phyloP scores from a whole-genome alignment of 1,140 invertebrate genomes.

The Acromyrmex heyeri region DNA sequence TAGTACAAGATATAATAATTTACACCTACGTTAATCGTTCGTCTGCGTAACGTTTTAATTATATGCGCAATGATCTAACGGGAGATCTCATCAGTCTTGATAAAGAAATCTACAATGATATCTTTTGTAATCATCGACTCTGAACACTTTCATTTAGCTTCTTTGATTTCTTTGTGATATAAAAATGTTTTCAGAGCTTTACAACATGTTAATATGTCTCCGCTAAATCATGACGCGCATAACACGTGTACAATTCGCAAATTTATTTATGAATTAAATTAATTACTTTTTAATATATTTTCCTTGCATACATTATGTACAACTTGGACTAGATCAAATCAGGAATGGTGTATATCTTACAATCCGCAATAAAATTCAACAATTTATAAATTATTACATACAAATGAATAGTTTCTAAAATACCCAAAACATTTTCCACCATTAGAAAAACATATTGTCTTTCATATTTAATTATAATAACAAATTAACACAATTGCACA shows the following conservation, averaged over 20 bases:
- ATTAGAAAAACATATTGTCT: slow-evolving; percentile 11
- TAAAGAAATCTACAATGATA: slow-evolving; percentile 51
- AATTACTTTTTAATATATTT: slow-evolving; percentile 34
- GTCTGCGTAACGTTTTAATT: slow-evolving; percentile 28
- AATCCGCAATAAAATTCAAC: slow-evolving; percentile 50
- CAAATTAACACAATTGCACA: slow-evolving; percentile 1
- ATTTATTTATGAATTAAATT: slow-evolving; percentile 48
- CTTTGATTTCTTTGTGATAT: not conserved
- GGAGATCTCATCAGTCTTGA: slow-evolving; percentile 61
- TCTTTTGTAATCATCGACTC: slow-evolving; percentile 15
- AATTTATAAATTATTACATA: slow-evolving; percentile 20
- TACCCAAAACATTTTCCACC: not conserved
- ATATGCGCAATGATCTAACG: slow-evolving; percentile 56
- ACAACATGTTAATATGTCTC: slow-evolving; percentile 1
- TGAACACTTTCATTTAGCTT: slow-evolving; percentile 17
- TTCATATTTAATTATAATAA: slow-evolving; percentile 24
- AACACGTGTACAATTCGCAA: not conserved
- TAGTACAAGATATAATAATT: slow-evolving; percentile 59
- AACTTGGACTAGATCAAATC: slow-evolving; percentile 65
- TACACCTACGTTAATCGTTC: slow-evolving; percentile 54
- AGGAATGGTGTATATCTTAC: slow-evolving; percentile 55
- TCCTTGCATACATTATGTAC: slow-evolving; percentile 54
- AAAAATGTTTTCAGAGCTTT: slow-evolving; percentile 21
- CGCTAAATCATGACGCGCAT: slow-evolving; percentile 26
- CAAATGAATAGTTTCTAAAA: not conserved